phyloP scores from a whole-genome alignment of 2,888 invertebrate genomes.

The Augiades crinisus region DNA sequence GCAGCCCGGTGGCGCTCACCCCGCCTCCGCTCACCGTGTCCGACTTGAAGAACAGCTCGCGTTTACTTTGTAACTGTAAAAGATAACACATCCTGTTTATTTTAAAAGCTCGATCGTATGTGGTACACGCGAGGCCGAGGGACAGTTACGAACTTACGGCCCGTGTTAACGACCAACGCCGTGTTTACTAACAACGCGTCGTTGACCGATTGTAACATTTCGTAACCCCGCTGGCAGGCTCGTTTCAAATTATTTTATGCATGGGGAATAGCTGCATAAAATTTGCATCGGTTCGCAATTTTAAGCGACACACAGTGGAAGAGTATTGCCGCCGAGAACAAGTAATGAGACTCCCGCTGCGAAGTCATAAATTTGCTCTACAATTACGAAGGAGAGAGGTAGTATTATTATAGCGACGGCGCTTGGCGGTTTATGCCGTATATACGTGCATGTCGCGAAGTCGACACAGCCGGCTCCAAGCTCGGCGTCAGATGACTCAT shows the following conservation, averaged over 20 bases:
- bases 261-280: constrained; percentile 1
- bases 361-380: constrained; percentile 45
- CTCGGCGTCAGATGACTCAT: constrained; percentile 62
- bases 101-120: background rate
- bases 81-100: constrained; percentile 8
- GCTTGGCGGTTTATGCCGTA: constrained; percentile 31
- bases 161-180: background rate
- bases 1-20: constrained; percentile 63
- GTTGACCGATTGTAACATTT: constrained; percentile 6
- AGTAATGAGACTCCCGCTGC: constrained; percentile 48
- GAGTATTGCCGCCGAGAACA: constrained; percentile 19
- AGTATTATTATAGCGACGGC: constrained; percentile 32
- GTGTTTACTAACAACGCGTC: constrained; percentile 14
- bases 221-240: background rate
- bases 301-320: constrained; percentile 16
- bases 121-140: background rate
- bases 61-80: constrained; percentile 89
- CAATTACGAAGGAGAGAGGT: constrained; percentile 24
- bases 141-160: constrained; percentile 3
- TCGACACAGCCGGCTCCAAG: constrained; percentile 56
- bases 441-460: constrained; percentile 33
- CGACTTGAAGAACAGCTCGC: constrained; percentile 93
- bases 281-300: constrained; percentile 15
- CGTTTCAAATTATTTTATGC: constrained; percentile 11
- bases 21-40: constrained; percentile 81